Conservation (phyloP, 2,113 vertebrate genomes). For the Meleagris gallopavo region DNA sequence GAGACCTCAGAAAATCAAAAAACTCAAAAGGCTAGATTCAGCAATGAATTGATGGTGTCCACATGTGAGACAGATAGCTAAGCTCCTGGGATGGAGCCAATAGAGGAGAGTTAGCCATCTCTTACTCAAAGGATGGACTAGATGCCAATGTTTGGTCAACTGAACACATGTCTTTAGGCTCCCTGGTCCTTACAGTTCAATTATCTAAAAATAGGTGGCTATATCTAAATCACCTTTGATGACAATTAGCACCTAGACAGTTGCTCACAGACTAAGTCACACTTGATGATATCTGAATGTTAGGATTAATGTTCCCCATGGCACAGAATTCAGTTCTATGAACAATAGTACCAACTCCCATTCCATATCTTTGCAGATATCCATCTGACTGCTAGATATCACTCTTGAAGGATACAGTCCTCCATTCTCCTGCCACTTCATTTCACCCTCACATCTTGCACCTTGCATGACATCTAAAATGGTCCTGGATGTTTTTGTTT, state of each 20-base stretch:
- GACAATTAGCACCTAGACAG: background rate
- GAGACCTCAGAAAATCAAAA: background rate
- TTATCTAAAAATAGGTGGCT: background rate
- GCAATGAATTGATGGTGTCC: background rate
- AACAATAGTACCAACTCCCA: background rate
- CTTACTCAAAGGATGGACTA: background rate
- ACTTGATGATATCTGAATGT: background rate
- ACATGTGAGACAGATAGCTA: background rate
- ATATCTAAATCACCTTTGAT: background rate
- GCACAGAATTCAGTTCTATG: background rate
- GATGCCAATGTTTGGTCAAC: background rate
- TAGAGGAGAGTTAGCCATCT: background rate
- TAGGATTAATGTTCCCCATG: background rate
- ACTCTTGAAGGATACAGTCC: background rate
- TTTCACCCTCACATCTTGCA: background rate
- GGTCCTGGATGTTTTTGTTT: background rate
- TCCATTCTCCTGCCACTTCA: background rate
- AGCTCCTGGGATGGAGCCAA: background rate
- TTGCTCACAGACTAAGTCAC: background rate
- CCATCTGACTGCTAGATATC: no score
- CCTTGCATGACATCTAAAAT: background rate
- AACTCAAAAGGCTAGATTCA: fast-evolving
- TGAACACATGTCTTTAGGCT: background rate
- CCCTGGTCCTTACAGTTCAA: background rate
- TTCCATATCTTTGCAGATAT: background rate